Evolutionary conservation across 2,113 vertebrate species (phyloP).

Genomic region (Tylochromis polylepis): DNA sequence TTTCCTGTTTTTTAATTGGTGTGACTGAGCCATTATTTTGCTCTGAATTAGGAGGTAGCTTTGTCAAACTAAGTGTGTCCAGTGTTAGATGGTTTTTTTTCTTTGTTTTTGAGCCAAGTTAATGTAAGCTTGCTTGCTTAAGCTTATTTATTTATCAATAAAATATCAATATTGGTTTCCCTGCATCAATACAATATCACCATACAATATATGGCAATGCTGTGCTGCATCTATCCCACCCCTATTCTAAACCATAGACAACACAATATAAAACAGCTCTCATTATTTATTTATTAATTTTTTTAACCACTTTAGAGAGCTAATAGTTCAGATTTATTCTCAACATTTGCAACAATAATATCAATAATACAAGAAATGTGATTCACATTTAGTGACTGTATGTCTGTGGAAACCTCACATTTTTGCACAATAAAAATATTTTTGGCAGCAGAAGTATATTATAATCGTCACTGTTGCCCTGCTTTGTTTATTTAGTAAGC

Average conservation of each 20-base stretch:
- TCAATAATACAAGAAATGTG: neutral
- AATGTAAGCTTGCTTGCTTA: too few relatives aligned
- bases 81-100: neutral
- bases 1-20: neutral
- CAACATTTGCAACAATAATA: neutral
- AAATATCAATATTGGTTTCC: too few relatives aligned
- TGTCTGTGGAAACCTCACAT: neutral
- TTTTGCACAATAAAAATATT: neutral
- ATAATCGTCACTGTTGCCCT: neutral
- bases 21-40: neutral
- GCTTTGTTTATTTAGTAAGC: conserved; percentile 69
- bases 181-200: too few relatives aligned
- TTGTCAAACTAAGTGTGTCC: neutral
- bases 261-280: neutral
- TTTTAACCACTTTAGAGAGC: neutral
- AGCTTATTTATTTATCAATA: too few relatives aligned
- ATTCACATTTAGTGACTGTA: neutral
- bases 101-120: neutral
- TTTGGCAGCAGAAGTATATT: neutral
- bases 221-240: neutral
- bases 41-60: neutral
- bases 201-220: neutral
- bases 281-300: neutral
- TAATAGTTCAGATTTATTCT: neutral
- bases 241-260: neutral